Base-by-base conservation (phyloP, 2,888 invertebrate species). In the Electrophaes corylata region DNA sequence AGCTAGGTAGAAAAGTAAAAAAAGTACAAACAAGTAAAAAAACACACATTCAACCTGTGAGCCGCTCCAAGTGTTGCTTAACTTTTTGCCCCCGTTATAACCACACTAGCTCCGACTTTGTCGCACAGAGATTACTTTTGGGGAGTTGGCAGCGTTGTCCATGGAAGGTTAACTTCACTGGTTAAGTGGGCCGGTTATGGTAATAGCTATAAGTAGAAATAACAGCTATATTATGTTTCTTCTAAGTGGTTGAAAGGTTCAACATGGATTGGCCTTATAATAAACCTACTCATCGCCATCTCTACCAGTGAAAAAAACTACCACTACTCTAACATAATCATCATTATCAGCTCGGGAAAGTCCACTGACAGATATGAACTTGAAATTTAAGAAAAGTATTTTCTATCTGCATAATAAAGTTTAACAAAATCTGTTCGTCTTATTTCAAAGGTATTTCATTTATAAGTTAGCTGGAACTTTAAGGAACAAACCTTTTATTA, bases 61-160 rank as follows among this genome's bases (percentile, higher is more conserved):
- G n/a, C n/a, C n/a, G n/a, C n/a, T n/a, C n/a, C n/a, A n/a, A n/a
- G n/a, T n/a, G 35, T n/a, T 12, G 4, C 14, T n/a, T 35, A 0
- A 31, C 23, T 23, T 4, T 4, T 23, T 0, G 4, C 37, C 37
- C 37, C 19, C n/a, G 12, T 35, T 3, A 19, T 35, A 8, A 10
- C 1, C 6, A 11, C 3, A 14, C 41, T 51, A 16, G 20, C 43
- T 49, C 10, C 44, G 35, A 4, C 26, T 23, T 39, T 44, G 53
- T 18, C 1, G 4, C 16, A 3, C 53, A 57, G 48, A 62, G 60
- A 64, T 59, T 55, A 57, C 54, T 62, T 55, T 52, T 52, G 46
- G 35, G 49, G 41, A 62, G 48, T 66, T 66, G 66, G 66, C 66
- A 60, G 16, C 29, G 55, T 35, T 51, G 55, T 54, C 51, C 44